Percentiles rank a stretch among this genome's conserved stretches.
Conservation (phyloP, 2,888 invertebrate genomes). For the Chrysina gloriosa region DNA sequence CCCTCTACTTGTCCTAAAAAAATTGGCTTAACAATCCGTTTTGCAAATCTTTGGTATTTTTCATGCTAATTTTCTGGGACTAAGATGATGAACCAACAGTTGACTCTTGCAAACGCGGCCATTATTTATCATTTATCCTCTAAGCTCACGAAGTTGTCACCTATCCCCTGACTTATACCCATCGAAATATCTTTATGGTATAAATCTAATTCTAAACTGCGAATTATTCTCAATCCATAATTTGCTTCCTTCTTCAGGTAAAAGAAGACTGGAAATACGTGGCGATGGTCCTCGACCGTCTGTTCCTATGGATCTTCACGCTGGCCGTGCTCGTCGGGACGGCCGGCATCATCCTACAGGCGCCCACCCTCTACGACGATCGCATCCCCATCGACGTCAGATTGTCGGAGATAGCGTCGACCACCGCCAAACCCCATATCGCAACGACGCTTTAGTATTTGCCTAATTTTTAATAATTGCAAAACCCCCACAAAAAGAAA, state of each 20-base stretch:
- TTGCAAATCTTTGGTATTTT: too few species aligned
- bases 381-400: slow-evolving; percentile 88
- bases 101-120: too few species aligned
- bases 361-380: slow-evolving; percentile 93
- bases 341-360: slow-evolving; percentile 93
- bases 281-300: slow-evolving; percentile 95
- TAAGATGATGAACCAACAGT: too few species aligned
- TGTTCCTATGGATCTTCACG: slow-evolving; percentile 98
- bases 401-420: slow-evolving; percentile 89
- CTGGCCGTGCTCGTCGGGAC: slow-evolving; percentile 94
- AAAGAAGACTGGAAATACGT: slow-evolving; percentile 99
- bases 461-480: not conserved
- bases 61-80: too few species aligned
- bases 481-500: not conserved
- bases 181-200: not conserved
- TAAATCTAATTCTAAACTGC: not conserved
- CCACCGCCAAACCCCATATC: slow-evolving; percentile 85
- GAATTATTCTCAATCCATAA: not conserved
- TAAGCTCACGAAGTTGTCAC: too few species aligned
- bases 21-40: too few species aligned
- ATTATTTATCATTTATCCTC: too few species aligned
- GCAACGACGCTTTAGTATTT: slow-evolving; percentile 61
- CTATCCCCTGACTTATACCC: not conserved
- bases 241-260: slow-evolving; percentile 71
- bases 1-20: too few species aligned